These are phyloP conservation scores for Caenorhabditis sulstoni DNA, from an alignment of 2,888 invertebrate genomes.

Conservation along the genomic window DNA sequence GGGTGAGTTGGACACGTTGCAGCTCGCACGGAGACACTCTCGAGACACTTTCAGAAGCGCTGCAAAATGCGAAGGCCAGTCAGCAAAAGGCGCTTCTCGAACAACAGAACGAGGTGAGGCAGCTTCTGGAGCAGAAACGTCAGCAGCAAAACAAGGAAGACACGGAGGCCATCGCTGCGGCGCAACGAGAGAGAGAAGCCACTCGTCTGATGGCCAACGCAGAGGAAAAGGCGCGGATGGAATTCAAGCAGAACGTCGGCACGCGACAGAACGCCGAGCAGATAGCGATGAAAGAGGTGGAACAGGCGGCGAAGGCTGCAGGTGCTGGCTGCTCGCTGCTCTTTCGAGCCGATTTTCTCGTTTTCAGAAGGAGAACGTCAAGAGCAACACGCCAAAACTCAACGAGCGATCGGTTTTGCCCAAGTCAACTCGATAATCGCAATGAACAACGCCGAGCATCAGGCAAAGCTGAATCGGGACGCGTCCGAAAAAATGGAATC, in stretches of 20 bases:
- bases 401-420: not conserved
- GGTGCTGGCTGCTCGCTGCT: not conserved
- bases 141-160: no score
- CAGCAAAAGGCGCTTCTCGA: no score
- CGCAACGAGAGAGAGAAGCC: no score
- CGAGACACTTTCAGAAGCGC: no score
- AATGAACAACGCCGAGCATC: not conserved
- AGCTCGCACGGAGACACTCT: no score
- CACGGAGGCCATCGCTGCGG: no score
- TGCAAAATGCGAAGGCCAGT: no score
- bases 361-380: no score
- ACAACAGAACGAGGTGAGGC: no score
- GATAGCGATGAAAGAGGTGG: not conserved
- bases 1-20: no score
- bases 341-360: not conserved
- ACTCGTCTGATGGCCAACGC: no score
- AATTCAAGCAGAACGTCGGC: not conserved
- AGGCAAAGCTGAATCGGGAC: not conserved
- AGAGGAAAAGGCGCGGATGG: not conserved
- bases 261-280: not conserved
- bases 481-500: not conserved
- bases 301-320: not conserved
- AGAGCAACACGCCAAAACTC: not conserved
- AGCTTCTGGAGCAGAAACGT: no score
- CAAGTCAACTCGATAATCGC: not conserved